These are phyloP conservation scores for Pissodes strobi DNA, from an alignment of 1,140 invertebrate species.

Conservation along the genomic window DNA sequence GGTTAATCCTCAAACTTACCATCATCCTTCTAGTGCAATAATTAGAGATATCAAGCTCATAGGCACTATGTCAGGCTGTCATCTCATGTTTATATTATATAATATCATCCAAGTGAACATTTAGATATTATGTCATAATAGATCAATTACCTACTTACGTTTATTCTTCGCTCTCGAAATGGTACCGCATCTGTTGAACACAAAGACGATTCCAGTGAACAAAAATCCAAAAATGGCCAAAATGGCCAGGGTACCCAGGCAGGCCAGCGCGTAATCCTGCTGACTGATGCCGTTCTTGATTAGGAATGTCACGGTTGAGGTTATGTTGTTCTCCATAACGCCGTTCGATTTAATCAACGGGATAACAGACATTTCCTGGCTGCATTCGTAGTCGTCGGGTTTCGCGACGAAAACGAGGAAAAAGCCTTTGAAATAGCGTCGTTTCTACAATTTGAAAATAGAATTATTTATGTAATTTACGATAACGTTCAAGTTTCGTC, in stretches of 20 bases:
- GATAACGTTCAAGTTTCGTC: too few relatives aligned
- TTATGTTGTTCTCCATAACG: constrained; percentile 60
- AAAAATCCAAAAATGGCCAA: constrained; percentile 33
- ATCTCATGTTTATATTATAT: too few relatives aligned
- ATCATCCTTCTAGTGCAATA: too few relatives aligned
- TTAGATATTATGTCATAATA: not conserved
- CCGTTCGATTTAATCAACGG: constrained; percentile 45
- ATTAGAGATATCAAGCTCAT: too few relatives aligned
- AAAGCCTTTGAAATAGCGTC: constrained; percentile 69
- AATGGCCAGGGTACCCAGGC: constrained; percentile 27
- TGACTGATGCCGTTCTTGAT: constrained; percentile 39
- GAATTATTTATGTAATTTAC: too few relatives aligned
- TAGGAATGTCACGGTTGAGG: constrained; percentile 44
- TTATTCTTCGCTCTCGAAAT: constrained; percentile 25
- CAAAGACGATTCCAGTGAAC: constrained; percentile 24
- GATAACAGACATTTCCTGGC: constrained; percentile 50
- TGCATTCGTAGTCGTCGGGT: constrained; percentile 73
- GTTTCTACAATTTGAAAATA: constrained; percentile 59
- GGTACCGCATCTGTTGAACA: constrained; percentile 39
- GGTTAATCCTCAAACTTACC: too few relatives aligned
- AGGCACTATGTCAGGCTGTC: too few relatives aligned
- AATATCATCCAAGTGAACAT: too few relatives aligned
- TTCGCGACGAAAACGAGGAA: constrained; percentile 82
- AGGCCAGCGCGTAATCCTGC: constrained; percentile 35
- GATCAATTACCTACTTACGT: constrained; percentile 9